These are phyloP conservation scores for Acropternis orthonyx DNA, from an alignment of 2,797 vertebrate species.

Conservation along the genomic window DNA sequence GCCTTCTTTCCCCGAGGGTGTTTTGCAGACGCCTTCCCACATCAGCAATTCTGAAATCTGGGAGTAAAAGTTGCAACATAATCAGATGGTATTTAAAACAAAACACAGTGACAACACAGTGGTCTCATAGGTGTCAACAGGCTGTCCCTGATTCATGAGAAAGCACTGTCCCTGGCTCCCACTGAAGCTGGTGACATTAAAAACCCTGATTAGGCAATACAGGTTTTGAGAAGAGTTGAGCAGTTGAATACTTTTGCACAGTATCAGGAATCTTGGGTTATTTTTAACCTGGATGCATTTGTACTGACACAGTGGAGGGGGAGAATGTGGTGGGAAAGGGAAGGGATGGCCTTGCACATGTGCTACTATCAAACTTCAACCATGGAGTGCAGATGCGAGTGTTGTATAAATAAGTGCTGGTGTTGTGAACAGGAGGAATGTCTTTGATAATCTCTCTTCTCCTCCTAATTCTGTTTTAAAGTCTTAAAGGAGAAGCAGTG, in stretches of 20 bases:
- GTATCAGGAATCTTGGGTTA: not conserved
- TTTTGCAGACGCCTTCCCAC: not conserved
- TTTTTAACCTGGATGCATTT: not conserved
- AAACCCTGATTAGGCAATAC: not conserved
- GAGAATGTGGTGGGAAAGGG: not conserved
- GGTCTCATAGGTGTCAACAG: not conserved
- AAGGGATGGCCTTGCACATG: not conserved
- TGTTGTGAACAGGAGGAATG: not conserved
- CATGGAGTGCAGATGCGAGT: accelerated
- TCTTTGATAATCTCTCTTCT: not conserved
- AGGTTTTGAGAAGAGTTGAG: not conserved
- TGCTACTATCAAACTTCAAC: not conserved
- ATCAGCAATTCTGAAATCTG: not conserved
- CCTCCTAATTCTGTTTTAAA: not conserved
- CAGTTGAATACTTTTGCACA: not conserved
- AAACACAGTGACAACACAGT: not conserved
- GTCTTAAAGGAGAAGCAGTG: not conserved
- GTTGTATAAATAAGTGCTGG: not conserved
- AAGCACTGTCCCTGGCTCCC: not conserved
- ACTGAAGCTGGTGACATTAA: not conserved
- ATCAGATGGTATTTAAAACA: not conserved
- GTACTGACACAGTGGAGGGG: not conserved
- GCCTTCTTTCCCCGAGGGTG: not conserved
- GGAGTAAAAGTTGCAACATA: not conserved
- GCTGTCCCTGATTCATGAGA: not conserved